These are phyloP conservation scores for Ancistrus triradiatus DNA, from an alignment of 2,113 vertebrate genomes.

Conservation along the genomic window DNA sequence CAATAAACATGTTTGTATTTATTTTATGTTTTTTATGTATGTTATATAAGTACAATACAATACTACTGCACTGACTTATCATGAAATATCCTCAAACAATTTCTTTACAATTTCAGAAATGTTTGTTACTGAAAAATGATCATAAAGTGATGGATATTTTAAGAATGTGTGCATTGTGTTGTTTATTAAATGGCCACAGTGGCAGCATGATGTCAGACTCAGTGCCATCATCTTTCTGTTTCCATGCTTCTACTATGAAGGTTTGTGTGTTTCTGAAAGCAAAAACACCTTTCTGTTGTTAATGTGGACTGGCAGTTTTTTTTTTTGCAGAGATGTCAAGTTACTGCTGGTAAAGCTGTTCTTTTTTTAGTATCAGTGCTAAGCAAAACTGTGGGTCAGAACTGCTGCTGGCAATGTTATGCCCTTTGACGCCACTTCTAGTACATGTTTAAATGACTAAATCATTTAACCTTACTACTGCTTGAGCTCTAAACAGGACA, in stretches of 20 bases:
- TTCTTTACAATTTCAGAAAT: too few species aligned
- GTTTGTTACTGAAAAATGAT: too few species aligned
- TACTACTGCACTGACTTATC: too few species aligned
- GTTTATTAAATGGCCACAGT: not conserved
- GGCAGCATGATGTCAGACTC: not conserved
- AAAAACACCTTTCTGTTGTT: not conserved
- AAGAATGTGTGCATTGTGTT: too few species aligned
- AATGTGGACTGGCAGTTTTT: not conserved
- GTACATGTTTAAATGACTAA: too few species aligned
- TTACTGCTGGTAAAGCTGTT: not conserved
- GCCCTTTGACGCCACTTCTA: not conserved
- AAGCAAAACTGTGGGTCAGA: not conserved
- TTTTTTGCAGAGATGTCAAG: not conserved
- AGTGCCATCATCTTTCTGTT: not conserved
- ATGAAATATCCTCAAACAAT: too few species aligned
- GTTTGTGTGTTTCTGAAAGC: slow-evolving; percentile 3
- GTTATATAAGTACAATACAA: too few species aligned
- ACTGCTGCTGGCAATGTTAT: not conserved
- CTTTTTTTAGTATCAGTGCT: not conserved
- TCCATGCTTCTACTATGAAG: not conserved
- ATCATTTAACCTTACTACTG: too few species aligned
- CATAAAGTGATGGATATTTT: too few species aligned
- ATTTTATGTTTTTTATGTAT: too few species aligned
- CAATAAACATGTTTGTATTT: too few species aligned
- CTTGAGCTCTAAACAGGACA: too few species aligned